These are phyloP conservation scores for Raja brachyura DNA, from an alignment of 2,113 vertebrate genomes.

Conservation along the genomic window DNA sequence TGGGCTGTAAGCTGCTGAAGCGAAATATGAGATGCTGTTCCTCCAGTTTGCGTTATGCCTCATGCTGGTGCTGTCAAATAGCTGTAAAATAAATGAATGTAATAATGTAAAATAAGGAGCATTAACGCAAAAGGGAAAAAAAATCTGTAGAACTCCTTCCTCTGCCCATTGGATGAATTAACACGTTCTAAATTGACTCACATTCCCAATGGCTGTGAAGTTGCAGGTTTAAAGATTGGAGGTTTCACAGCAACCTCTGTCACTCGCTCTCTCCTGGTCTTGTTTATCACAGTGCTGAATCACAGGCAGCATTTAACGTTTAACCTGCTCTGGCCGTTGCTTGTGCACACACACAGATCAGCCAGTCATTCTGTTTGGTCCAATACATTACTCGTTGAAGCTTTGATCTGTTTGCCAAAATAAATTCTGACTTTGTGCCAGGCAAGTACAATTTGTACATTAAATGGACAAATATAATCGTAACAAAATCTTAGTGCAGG, in stretches of 20 bases:
- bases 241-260: no score
- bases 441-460: constrained; percentile 6
- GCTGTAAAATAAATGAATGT: neutral
- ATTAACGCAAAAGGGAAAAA: no score
- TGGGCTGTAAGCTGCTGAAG: no score
- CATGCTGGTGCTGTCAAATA: neutral
- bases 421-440: neutral
- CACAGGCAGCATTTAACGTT: neutral
- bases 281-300: neutral
- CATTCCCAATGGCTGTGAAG: no score
- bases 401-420: constrained; percentile 2
- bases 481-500: neutral
- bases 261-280: no score
- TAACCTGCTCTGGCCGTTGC: neutral
- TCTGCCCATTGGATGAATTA: no score
- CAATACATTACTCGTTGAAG: neutral
- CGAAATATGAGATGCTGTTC: no score
- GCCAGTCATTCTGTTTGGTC: neutral
- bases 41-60: no score
- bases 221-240: no score
- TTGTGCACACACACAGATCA: neutral
- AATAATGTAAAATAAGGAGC: no score
- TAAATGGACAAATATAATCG: constrained; percentile 4
- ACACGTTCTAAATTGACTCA: no score
- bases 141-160: no score